Conservation (phyloP, 2,888 invertebrate genomes). For the Entomobrya multifasciata region DNA sequence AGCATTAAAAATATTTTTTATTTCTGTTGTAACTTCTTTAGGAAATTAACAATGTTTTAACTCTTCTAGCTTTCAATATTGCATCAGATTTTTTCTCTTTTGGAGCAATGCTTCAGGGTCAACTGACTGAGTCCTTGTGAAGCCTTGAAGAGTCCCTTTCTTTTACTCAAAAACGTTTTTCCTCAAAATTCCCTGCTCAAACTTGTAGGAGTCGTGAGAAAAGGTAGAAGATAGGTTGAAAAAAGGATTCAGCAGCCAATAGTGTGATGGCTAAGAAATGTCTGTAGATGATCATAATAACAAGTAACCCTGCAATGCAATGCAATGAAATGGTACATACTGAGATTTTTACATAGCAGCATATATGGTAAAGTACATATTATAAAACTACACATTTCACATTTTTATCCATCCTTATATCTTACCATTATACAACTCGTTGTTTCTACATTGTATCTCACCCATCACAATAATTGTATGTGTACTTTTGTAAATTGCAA, state of each 20-base stretch:
- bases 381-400: no score
- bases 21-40: no score
- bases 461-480: no score
- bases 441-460: no score
- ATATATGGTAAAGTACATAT: no score
- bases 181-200: slow-evolving; percentile 49
- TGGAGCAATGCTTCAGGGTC: background rate
- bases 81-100: slow-evolving; percentile 29
- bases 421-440: no score
- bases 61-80: background rate
- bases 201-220: background rate
- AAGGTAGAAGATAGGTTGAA: background rate
- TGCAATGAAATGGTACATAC: background rate
- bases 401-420: no score
- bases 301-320: background rate
- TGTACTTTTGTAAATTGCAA: no score
- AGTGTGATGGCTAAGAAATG: background rate
- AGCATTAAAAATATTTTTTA: no score
- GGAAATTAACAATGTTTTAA: background rate
- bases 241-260: background rate
- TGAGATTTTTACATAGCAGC: no score
- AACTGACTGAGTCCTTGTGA: background rate
- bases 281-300: background rate
- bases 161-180: slow-evolving; percentile 38
- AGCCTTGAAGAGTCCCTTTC: slow-evolving; percentile 15